A percentile compares a stretch with the other conserved stretches of the same genome.
Conservation (phyloP, 2,888 invertebrate genomes). For the Napeogenes sylphis region DNA sequence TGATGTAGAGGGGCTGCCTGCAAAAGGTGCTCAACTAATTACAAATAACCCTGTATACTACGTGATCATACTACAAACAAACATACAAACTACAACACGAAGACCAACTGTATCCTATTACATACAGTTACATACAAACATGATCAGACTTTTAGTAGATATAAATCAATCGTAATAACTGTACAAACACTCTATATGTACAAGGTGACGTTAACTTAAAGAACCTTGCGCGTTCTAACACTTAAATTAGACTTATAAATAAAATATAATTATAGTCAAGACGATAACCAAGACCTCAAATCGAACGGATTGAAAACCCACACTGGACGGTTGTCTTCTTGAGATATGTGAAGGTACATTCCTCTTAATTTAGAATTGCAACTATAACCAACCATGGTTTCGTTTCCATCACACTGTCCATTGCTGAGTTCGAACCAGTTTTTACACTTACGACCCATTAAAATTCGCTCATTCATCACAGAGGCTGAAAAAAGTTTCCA, state of each 20-base stretch:
- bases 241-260: neutral
- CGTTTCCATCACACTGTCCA: conserved; percentile 48
- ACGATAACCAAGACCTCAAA: conserved; percentile 33
- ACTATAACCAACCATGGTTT: conserved; percentile 48
- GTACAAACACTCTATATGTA: too few species aligned
- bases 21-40: too few species aligned
- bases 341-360: conserved; percentile 55
- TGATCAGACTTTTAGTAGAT: conserved; percentile 5
- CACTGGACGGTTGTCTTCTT: conserved; percentile 32
- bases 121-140: conserved; percentile 9
- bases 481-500: conserved; percentile 60
- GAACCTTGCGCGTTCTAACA: too few species aligned
- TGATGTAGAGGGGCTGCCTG: too few species aligned
- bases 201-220: too few species aligned
- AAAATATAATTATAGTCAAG: conserved; percentile 14
- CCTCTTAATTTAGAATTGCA: conserved; percentile 43
- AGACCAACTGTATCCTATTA: neutral
- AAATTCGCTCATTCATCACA: conserved; percentile 37
- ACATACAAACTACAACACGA: conserved; percentile 5
- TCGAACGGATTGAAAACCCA: conserved; percentile 49
- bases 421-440: conserved; percentile 48
- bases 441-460: conserved; percentile 47
- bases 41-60: conserved; percentile 4
- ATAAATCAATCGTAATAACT: too few species aligned
- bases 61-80: conserved; percentile 16